phyloP scores from a whole-genome alignment of 1,140 invertebrate genomes.

The Drosophila serrata region DNA sequence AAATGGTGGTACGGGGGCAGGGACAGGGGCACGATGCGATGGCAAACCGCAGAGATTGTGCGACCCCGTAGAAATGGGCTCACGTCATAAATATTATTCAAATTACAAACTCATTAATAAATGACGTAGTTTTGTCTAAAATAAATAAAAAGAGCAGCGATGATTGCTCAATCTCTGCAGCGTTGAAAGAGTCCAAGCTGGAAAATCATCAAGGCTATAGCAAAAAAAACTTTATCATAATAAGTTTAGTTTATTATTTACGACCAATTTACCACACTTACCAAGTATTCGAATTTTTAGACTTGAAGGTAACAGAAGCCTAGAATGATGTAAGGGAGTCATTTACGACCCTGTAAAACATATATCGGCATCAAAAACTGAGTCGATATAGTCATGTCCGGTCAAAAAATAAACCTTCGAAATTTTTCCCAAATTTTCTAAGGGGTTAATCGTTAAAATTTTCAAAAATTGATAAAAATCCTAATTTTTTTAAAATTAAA shows the following conservation, averaged over 20 bases:
- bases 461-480: too few relatives aligned
- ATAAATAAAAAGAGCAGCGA: not conserved
- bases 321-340: too few relatives aligned
- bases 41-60: constrained; percentile 63
- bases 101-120: constrained; percentile 64
- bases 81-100: constrained; percentile 75
- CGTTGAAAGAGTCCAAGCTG: not conserved
- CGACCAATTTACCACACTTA: too few relatives aligned
- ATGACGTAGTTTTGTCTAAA: constrained; percentile 41
- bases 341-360: too few relatives aligned
- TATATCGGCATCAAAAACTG: too few relatives aligned
- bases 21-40: constrained; percentile 12
- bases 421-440: too few relatives aligned
- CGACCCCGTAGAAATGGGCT: constrained; percentile 64
- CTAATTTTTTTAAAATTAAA: too few relatives aligned
- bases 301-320: too few relatives aligned
- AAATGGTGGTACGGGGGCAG: constrained; percentile 1
- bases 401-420: too few relatives aligned
- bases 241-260: not conserved
- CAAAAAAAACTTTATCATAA: not conserved
- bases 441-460: too few relatives aligned
- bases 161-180: constrained; percentile 43
- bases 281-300: too few relatives aligned
- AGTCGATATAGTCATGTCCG: too few relatives aligned
- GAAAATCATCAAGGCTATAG: not conserved